A percentile compares a stretch with the other conserved stretches of the same genome.
These are phyloP conservation scores for Eupithecia subumbrata DNA, from an alignment of 2,888 invertebrate species.

Conservation along the genomic window DNA sequence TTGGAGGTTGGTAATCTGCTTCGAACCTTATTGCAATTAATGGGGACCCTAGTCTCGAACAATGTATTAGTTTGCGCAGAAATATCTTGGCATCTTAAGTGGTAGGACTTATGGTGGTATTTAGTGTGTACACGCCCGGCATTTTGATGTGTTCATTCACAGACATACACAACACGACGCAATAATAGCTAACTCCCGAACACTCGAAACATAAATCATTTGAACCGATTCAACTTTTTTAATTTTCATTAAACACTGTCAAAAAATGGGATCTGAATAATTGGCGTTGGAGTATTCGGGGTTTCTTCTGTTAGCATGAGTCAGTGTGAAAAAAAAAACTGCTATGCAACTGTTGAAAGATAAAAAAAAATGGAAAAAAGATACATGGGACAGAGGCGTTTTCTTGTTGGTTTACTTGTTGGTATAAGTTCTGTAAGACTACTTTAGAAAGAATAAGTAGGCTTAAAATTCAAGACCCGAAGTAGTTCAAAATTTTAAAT, in stretches of 20 bases:
- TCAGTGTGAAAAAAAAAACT: not conserved
- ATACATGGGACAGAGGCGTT: not conserved
- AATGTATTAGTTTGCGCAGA: constrained; percentile 49
- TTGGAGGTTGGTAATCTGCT: constrained; percentile 74
- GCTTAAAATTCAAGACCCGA: not conserved
- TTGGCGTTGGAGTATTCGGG: not conserved
- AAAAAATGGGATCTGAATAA: not conserved
- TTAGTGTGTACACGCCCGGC: constrained; percentile 17
- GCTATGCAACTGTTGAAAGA: not conserved
- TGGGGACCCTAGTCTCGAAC: constrained; percentile 60
- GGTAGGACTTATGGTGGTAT: constrained; percentile 27
- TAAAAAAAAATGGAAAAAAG: too few relatives aligned
- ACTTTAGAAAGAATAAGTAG: not conserved
- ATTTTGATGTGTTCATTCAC: constrained; percentile 26
- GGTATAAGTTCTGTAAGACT: not conserved
- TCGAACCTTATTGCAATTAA: constrained; percentile 77
- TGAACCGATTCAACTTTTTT: not conserved
- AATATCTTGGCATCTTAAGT: constrained; percentile 40
- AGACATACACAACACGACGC: constrained; percentile 1
- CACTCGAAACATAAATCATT: not conserved
- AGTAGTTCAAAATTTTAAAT: not conserved
- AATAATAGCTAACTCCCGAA: not conserved
- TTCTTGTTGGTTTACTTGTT: not conserved
- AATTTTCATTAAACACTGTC: not conserved
- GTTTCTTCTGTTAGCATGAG: not conserved